phyloP scores from a whole-genome alignment of 2,797 vertebrate genomes.

The Otolemur crassicaudatus region DNA sequence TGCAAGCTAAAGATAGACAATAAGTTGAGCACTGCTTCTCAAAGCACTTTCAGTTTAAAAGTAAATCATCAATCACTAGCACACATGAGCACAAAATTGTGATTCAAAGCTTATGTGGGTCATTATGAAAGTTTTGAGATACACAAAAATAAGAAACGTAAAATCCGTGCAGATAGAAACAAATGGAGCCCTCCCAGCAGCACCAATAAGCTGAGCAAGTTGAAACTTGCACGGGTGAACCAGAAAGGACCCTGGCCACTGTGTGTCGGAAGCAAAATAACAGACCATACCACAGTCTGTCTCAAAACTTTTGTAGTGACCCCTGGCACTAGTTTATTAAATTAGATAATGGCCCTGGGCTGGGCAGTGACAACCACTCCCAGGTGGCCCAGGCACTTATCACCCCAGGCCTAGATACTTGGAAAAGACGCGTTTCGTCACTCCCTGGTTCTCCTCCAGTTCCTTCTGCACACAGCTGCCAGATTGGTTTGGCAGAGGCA shows the following conservation, averaged over 20 bases:
- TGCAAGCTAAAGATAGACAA: not conserved
- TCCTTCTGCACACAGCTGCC: not conserved
- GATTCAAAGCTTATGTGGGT: not conserved
- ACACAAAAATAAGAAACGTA: too few species aligned
- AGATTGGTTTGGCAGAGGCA: not conserved
- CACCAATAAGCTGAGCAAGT: too few species aligned
- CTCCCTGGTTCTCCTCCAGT: too few species aligned
- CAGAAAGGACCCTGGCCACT: too few species aligned
- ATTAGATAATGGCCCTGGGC: rapidly evolving
- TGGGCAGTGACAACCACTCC: rapidly evolving
- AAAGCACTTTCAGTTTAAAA: not conserved
- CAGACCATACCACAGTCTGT: too few species aligned
- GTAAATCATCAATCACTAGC: not conserved
- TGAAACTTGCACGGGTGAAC: too few species aligned
- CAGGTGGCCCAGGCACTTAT: not conserved
- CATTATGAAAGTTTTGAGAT: too few species aligned
- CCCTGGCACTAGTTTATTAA: not conserved
- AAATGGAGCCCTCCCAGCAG: too few species aligned
- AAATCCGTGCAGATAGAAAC: too few species aligned
- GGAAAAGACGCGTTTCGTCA: conserved; percentile 7
- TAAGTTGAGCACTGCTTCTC: not conserved
- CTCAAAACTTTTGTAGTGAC: too few species aligned
- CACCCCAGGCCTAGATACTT: not conserved
- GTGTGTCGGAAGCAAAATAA: too few species aligned
- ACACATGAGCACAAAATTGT: rapidly evolving